Base-by-base conservation (phyloP, 1,140 invertebrate species). In the Papilio xuthus region DNA sequence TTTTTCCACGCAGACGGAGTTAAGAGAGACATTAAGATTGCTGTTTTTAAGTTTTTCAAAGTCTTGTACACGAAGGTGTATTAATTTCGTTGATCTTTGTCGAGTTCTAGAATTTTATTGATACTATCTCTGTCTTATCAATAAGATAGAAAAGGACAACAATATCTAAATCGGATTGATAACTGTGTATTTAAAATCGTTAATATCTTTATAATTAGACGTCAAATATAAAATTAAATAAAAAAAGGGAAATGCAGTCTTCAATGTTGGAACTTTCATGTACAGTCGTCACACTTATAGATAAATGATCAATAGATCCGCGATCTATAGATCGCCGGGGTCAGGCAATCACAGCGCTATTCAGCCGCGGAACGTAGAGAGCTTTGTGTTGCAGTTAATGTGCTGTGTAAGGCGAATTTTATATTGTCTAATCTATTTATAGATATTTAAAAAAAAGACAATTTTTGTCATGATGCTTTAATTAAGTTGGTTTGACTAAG, bases 271-370 rank as follows among this genome's bases (percentile, higher is more conserved):
- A 42, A 71, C 70, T 18, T 71, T 83, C 74, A 18, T 23, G 50
- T 79, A 56, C 71, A 81, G 74, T 72, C 78, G 85, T 78, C 80
- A 80, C 79, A 81, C 82, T 88, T 90, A 90, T 90, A 85, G 88
- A 90, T 91, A 85, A 86, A 84, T 89, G 88, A 90, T 90, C 88
- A 86, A 89, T 83, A 86, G 89, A 90, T 89, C 88, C 70, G 60
- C 80, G 87, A 88, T 87, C 85, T 80, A 81, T 87, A 81, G 87
- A 89, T 89, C 89, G 83, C 80, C 67, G 85, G 82, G 89, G 89
- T 90, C 89, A 89, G 79, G 77, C 88, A 91, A 91, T 91, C 89
- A 91, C 86, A 84, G 60, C 75, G 78, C 89, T 89, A 91, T 91
- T 91, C 88, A 91, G 78, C 80, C 79, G 71, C 76, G 81, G 80